Conservation (phyloP, 2,797 vertebrate genomes). For the Oreochromis grahami region DNA sequence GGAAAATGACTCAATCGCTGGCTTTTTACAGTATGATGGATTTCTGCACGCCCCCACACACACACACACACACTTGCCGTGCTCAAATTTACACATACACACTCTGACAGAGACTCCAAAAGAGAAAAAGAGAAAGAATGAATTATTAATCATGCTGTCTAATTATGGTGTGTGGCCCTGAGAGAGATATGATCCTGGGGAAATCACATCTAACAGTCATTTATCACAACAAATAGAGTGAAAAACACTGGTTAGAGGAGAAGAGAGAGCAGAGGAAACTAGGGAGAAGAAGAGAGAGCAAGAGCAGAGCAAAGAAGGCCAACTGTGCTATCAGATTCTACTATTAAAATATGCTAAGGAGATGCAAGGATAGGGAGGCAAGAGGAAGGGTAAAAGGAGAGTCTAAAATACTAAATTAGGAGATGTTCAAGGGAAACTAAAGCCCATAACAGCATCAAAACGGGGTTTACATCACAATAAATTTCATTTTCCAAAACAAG, state of each 20-base stretch:
- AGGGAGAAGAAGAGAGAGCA: constrained; percentile 7
- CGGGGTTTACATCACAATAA: constrained; percentile 37
- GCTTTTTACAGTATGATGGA: constrained; percentile 27
- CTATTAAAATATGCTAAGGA: constrained; percentile 67
- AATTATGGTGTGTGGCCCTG: constrained; percentile 71
- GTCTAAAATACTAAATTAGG: constrained; percentile 39
- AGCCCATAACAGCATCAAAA: constrained; percentile 23
- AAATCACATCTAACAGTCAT: constrained; percentile 74
- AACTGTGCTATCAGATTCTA: constrained; percentile 17
- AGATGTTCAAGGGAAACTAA: constrained; percentile 35
- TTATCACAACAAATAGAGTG: constrained; percentile 75
- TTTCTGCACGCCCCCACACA: constrained; percentile 7
- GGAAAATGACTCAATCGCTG: constrained; percentile 18
- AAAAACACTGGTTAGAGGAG: constrained; percentile 58
- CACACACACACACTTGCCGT: background rate
- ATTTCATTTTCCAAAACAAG: background rate
- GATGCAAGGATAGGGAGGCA: constrained; percentile 39
- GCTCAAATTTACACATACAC: background rate
- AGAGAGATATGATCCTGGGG: constrained; percentile 71
- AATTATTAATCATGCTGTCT: constrained; percentile 71
- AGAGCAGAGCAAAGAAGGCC: constrained; percentile 22
- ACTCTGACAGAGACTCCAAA: constrained; percentile 23
- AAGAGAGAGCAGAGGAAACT: background rate
- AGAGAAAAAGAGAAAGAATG: constrained; percentile 44
- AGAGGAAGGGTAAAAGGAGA: constrained; percentile 52